Percentiles rank a stretch among this genome's conserved stretches.
phyloP scores from a whole-genome alignment of 2,797 vertebrate genomes.

The Gephyroberyx darwinii region DNA sequence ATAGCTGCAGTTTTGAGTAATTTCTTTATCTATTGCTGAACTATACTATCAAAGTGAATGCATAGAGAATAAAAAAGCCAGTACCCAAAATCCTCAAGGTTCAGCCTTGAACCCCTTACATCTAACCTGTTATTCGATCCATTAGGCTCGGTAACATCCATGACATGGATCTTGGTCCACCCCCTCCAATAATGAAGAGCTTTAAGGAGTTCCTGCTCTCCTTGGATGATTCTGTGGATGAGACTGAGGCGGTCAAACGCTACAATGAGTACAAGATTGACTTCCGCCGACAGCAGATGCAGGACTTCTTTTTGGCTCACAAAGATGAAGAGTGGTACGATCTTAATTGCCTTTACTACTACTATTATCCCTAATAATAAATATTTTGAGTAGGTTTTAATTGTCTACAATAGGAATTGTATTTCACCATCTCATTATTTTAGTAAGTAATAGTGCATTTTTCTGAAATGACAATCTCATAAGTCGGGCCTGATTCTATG shows the following conservation, averaged over 20 bases:
- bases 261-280: conserved; percentile 97
- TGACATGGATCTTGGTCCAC: conserved; percentile 90
- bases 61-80: not conserved
- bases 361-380: not conserved
- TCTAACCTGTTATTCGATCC: conserved; percentile 6
- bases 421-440: conserved; percentile 20
- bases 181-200: conserved; percentile 91
- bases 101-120: not conserved
- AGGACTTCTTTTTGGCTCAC: conserved; percentile 95
- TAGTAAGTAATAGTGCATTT: not conserved
- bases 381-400: not conserved
- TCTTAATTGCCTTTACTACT: conserved; percentile 47
- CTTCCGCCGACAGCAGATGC: conserved; percentile 95
- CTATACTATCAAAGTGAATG: not conserved
- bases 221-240: conserved; percentile 93
- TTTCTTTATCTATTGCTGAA: no score
- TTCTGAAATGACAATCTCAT: conserved; percentile 15
- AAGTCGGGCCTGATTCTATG: conserved; percentile 26
- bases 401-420: conserved; percentile 1
- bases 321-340: conserved; percentile 97
- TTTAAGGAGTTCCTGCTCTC: conserved; percentile 96
- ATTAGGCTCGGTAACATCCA: conserved; percentile 91
- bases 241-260: conserved; percentile 93
- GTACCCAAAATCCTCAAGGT: not conserved
- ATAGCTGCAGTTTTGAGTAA: no score